Evolutionary conservation across 2,888 invertebrate genomes (phyloP).

Genomic region (Heteromurus nitidus): DNA sequence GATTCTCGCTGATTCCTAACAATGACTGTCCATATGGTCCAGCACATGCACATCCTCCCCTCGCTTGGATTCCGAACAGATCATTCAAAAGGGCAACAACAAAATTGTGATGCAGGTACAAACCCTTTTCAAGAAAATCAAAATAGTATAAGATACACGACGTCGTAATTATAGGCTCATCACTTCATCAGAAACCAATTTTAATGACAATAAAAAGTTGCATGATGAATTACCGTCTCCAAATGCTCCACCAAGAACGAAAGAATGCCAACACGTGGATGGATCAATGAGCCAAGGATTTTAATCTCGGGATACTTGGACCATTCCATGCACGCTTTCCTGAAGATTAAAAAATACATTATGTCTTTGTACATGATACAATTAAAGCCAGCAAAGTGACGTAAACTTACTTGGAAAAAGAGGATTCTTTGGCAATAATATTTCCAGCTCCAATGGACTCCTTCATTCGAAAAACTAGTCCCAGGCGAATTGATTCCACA

Average conservation of each 20-base stretch:
- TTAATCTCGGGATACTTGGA: constrained; percentile 84
- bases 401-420: constrained; percentile 80
- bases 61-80: constrained; percentile 90
- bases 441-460: constrained; percentile 85
- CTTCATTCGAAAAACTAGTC: constrained; percentile 89
- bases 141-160: too few relatives aligned
- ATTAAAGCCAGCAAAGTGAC: constrained; percentile 74
- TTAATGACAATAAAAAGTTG: too few relatives aligned
- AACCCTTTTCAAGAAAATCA: constrained; percentile 71
- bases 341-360: constrained; percentile 60
- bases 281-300: constrained; percentile 80
- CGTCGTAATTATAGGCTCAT: not conserved
- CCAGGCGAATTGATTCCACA: constrained; percentile 88
- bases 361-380: not conserved
- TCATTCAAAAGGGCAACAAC: constrained; percentile 91
- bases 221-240: constrained; percentile 78
- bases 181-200: too few relatives aligned
- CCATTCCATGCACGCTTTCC: constrained; percentile 70
- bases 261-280: constrained; percentile 84
- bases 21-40: constrained; percentile 90
- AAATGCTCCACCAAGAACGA: constrained; percentile 90
- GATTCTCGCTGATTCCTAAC: constrained; percentile 86
- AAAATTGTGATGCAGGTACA: constrained; percentile 92
- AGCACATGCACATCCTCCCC: constrained; percentile 86
- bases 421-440: constrained; percentile 84